phyloP scores from a whole-genome alignment of 2,888 invertebrate genomes.

The Coenonympha glycerion region DNA sequence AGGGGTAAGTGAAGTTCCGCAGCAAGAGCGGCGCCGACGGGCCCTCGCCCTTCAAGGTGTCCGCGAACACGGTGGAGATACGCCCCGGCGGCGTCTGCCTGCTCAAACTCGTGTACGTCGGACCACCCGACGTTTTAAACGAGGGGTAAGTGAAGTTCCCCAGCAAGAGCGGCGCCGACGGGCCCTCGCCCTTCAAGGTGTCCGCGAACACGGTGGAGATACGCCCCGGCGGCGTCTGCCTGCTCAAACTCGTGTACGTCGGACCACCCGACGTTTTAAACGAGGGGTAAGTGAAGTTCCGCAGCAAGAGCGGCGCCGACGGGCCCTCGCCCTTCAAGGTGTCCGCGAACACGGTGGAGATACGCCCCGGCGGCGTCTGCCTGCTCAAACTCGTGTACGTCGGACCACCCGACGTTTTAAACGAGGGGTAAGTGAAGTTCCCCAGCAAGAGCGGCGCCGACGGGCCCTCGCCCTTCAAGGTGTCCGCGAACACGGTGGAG shows the following conservation, averaged over 20 bases:
- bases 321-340: conserved; percentile 45
- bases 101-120: conserved; percentile 45
- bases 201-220: conserved; percentile 48
- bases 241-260: conserved; percentile 43
- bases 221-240: conserved; percentile 39
- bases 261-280: conserved; percentile 43
- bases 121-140: conserved; percentile 40
- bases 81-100: conserved; percentile 39
- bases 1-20: conserved; percentile 50
- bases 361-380: conserved; percentile 42
- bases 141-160: conserved; percentile 52
- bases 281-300: conserved; percentile 51
- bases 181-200: conserved; percentile 45
- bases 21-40: conserved; percentile 31
- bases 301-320: conserved; percentile 32
- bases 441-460: conserved; percentile 33
- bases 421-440: conserved; percentile 50
- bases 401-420: conserved; percentile 42
- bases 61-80: conserved; percentile 47
- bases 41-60: conserved; percentile 45
- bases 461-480: conserved; percentile 42
- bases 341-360: conserved; percentile 44
- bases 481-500: conserved; percentile 46
- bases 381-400: conserved; percentile 44
- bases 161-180: conserved; percentile 31